phyloP scores from a whole-genome alignment of 1,140 invertebrate species.

The Philopotamus ludificatus region DNA sequence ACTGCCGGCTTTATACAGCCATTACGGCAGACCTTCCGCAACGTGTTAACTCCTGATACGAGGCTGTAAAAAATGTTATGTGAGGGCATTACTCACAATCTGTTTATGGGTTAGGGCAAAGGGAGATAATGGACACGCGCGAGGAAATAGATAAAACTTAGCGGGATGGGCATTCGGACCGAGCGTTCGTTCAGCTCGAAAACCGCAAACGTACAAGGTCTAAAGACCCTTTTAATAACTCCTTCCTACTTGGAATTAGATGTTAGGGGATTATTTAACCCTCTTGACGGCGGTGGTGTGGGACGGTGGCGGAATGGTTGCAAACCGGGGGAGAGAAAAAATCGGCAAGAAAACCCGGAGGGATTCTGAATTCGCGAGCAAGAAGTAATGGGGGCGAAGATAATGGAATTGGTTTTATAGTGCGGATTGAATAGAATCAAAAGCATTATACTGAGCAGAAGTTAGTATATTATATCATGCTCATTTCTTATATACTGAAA shows the following conservation, averaged over 20 bases:
- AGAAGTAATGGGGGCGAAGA: too few relatives aligned
- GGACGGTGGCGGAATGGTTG: conserved; percentile 17
- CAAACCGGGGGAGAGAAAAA: neutral
- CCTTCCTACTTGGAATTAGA: conserved; percentile 20
- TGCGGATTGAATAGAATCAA: neutral
- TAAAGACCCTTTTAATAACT: conserved; percentile 39
- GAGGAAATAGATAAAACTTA: neutral
- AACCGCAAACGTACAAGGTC: conserved; percentile 26
- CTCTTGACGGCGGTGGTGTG: conserved; percentile 28
- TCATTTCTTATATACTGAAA: too few relatives aligned
- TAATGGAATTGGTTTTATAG: too few relatives aligned
- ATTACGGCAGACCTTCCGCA: too few relatives aligned
- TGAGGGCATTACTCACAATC: neutral
- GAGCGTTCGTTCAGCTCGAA: neutral
- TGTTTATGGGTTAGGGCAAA: neutral
- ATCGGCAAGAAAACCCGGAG: neutral
- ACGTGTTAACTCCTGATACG: too few relatives aligned
- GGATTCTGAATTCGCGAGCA: neutral
- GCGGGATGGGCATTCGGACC: neutral
- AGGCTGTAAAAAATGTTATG: neutral
- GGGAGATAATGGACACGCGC: neutral
- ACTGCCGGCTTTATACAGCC: too few relatives aligned
- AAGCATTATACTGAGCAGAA: too few relatives aligned
- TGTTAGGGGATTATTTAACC: conserved; percentile 34
- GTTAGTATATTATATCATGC: too few relatives aligned